Evolutionary conservation across 2,113 vertebrate genomes (phyloP).

Genomic region (Pampusana beccarii): DNA sequence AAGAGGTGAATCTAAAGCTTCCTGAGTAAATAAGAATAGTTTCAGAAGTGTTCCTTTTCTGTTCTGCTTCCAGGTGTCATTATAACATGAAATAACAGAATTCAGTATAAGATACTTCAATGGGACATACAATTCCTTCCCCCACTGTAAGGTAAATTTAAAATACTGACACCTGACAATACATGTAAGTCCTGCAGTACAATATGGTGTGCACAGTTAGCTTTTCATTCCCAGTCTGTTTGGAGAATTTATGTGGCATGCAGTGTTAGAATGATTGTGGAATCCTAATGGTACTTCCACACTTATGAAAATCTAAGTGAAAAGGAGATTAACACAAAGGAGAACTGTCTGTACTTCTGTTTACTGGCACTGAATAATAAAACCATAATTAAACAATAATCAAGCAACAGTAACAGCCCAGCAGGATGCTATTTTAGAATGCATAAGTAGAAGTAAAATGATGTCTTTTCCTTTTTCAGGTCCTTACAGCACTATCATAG

Average conservation of each 20-base stretch:
- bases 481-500: background rate
- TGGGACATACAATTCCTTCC: background rate
- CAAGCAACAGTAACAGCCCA: background rate
- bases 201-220: background rate
- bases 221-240: background rate
- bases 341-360: background rate
- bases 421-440: background rate
- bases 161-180: background rate
- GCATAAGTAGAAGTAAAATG: background rate
- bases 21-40: background rate
- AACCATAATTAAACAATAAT: conserved; percentile 8
- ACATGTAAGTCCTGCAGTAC: background rate
- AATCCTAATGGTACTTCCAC: background rate
- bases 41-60: background rate
- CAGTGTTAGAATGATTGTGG: background rate
- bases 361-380: background rate
- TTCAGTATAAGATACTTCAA: background rate
- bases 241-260: background rate
- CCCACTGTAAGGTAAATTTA: background rate
- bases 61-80: background rate
- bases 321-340: background rate
- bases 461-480: background rate
- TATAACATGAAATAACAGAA: background rate
- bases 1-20: background rate
- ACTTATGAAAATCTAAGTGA: background rate